Percentiles rank a stretch among this genome's conserved stretches.
phyloP scores from a whole-genome alignment of 1,140 invertebrate species.

The Caenorhabditis elegans region DNA sequence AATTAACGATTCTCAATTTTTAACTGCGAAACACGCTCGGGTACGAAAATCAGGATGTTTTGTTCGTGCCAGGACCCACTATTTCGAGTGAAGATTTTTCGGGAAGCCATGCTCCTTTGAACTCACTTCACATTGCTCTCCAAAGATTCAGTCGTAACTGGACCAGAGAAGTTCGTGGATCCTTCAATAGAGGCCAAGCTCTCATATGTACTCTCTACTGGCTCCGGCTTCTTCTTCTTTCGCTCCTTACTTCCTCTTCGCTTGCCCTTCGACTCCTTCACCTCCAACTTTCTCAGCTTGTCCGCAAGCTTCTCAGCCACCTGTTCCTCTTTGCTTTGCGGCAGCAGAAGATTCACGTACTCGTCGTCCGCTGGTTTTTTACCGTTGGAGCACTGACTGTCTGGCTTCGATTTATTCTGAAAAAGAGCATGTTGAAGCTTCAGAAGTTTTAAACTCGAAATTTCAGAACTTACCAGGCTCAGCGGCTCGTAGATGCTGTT shows the following conservation, averaged over 20 bases:
- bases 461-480: background rate
- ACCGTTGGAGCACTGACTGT: background rate
- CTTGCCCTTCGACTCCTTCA: no score
- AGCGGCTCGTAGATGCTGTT: slow-evolving; percentile 5
- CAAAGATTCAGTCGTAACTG: background rate
- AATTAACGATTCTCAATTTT: no score
- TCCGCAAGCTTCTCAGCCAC: background rate
- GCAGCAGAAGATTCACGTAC: background rate
- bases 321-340: background rate
- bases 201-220: background rate
- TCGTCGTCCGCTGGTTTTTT: background rate
- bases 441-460: no score
- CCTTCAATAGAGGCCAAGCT: background rate
- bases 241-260: background rate
- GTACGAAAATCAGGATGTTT: no score
- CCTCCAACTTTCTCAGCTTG: background rate
- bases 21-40: no score
- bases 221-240: background rate
- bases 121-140: background rate
- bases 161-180: background rate
- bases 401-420: background rate
- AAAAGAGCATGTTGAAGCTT: background rate
- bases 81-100: no score
- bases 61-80: no score
- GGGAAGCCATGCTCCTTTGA: no score